Percentiles rank a stretch among this genome's conserved stretches.
Evolutionary conservation across 2,888 invertebrate species (phyloP).

Genomic region (Smittia sp.): DNA sequence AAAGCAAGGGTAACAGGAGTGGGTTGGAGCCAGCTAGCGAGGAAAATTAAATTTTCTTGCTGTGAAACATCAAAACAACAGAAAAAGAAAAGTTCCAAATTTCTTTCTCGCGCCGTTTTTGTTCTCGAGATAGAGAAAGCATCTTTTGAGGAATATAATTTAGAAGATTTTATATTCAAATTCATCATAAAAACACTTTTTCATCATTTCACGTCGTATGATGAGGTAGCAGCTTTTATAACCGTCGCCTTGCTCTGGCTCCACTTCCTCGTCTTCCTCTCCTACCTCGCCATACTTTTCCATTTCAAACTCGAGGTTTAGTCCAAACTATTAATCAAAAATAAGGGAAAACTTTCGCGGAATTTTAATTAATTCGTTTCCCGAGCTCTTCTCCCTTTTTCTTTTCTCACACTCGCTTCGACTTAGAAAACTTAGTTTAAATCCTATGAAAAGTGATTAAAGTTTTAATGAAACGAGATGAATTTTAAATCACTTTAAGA

Average conservation of each 20-base stretch:
- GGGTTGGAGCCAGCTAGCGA: neutral
- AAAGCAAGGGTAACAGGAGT: neutral
- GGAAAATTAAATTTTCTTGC: neutral
- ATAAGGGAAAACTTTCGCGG: neutral
- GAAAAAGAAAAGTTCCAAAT: slow-evolving; percentile 13
- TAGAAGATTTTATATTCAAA: slow-evolving; percentile 25
- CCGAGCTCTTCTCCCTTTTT: too few relatives aligned
- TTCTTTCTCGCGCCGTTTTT: neutral
- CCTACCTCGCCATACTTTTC: neutral
- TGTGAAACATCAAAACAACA: neutral
- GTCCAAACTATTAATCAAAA: slow-evolving; percentile 12
- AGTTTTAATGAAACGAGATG: neutral
- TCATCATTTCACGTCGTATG: slow-evolving; percentile 12
- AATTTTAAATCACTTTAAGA: neutral
- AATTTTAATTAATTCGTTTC: neutral
- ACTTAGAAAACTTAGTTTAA: too few relatives aligned
- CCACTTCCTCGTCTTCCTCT: neutral
- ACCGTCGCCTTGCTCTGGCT: neutral
- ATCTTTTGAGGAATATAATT: neutral
- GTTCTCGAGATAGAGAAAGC: neutral
- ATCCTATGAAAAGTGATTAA: neutral
- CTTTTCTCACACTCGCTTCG: too few relatives aligned
- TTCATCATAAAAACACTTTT: slow-evolving; percentile 27
- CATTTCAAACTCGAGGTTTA: slow-evolving; percentile 3
- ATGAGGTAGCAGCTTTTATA: slow-evolving; percentile 33